Evolutionary conservation across 2,113 vertebrate species (phyloP).

Genomic region (Larimichthys crocea): DNA sequence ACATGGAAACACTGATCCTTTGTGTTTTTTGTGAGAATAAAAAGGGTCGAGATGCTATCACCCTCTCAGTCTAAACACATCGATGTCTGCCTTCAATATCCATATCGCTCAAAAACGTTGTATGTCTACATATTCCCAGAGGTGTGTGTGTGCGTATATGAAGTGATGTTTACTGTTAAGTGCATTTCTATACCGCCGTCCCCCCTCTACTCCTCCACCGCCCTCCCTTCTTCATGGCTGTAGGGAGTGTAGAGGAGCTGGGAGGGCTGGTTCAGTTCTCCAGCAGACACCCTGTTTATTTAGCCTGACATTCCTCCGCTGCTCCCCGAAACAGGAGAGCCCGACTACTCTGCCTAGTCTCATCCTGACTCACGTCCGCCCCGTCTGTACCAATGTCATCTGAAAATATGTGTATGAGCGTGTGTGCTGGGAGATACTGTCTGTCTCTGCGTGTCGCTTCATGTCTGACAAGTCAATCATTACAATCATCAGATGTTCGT

Average conservation of each 20-base stretch:
- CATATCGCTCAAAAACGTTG: slow-evolving; percentile 20
- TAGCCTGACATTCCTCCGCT: slow-evolving; percentile 72
- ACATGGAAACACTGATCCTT: background rate
- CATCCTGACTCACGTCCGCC: slow-evolving; percentile 55
- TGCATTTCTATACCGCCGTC: slow-evolving; percentile 16
- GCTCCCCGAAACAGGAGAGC: slow-evolving; percentile 30
- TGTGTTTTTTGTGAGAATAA: background rate
- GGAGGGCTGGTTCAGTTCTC: slow-evolving; percentile 55
- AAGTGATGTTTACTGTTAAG: slow-evolving; percentile 64
- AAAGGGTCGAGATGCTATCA: background rate
- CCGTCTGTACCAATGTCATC: slow-evolving; percentile 37
- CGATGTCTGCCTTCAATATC: slow-evolving; percentile 4
- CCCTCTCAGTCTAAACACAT: background rate
- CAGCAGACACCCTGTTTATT: slow-evolving; percentile 75
- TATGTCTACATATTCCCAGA: slow-evolving; percentile 33
- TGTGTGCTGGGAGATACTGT: background rate
- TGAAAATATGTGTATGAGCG: slow-evolving; percentile 16
- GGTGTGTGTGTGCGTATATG: slow-evolving; percentile 8
- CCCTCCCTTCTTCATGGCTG: background rate
- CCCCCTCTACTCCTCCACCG: slow-evolving; percentile 3
- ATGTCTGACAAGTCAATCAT: background rate
- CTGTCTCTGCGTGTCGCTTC: background rate
- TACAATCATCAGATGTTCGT: background rate
- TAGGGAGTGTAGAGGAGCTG: slow-evolving; percentile 55
- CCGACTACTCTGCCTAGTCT: slow-evolving; percentile 56